Conservation (phyloP, 2,113 vertebrate genomes). For the Corydoras maculifer region DNA sequence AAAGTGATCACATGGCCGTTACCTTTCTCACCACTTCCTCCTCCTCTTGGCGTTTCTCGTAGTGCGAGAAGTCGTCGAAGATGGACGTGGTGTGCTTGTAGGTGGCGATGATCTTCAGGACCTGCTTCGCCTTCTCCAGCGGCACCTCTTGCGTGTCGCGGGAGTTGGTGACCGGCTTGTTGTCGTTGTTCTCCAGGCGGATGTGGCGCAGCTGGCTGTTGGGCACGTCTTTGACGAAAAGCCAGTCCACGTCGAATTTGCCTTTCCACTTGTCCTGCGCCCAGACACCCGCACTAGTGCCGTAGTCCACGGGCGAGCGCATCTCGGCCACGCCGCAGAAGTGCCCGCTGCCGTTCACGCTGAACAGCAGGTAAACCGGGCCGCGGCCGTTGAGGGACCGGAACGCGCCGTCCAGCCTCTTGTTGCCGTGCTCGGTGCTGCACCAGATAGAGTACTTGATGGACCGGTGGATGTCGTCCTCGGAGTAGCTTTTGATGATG, state of each 20-base stretch:
- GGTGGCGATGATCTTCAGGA: conserved; percentile 92
- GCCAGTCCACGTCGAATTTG: conserved; percentile 97
- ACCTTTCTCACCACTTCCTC: conserved; percentile 98
- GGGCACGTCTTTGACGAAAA: conserved; percentile 98
- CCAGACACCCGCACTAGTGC: conserved; percentile 96
- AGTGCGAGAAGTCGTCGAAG: conserved; percentile 98
- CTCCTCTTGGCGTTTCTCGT: conserved; percentile 96
- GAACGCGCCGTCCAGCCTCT: conserved; percentile 88
- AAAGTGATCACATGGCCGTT: conserved; percentile 29
- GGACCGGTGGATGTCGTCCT: conserved; percentile 97
- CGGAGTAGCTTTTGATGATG: conserved; percentile 97
- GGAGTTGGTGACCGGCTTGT: conserved; percentile 98
- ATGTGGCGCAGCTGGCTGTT: conserved; percentile 97
- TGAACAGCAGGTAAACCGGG: conserved; percentile 92
- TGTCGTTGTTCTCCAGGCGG: conserved; percentile 97
- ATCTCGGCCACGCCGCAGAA: conserved; percentile 98
- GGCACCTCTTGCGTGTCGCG: conserved; percentile 98
- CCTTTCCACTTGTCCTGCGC: conserved; percentile 99
- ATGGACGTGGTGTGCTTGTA: conserved; percentile 99
- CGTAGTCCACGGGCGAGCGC: conserved; percentile 97
- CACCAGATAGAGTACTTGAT: conserved; percentile 99
- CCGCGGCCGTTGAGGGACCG: conserved; percentile 81
- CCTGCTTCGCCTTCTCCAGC: conserved; percentile 95
- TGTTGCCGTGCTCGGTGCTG: conserved; percentile 95
- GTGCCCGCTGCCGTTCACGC: conserved; percentile 96